These are phyloP conservation scores for Kryptolebias marmoratus DNA, from an alignment of 2,113 vertebrate genomes.

Conservation along the genomic window DNA sequence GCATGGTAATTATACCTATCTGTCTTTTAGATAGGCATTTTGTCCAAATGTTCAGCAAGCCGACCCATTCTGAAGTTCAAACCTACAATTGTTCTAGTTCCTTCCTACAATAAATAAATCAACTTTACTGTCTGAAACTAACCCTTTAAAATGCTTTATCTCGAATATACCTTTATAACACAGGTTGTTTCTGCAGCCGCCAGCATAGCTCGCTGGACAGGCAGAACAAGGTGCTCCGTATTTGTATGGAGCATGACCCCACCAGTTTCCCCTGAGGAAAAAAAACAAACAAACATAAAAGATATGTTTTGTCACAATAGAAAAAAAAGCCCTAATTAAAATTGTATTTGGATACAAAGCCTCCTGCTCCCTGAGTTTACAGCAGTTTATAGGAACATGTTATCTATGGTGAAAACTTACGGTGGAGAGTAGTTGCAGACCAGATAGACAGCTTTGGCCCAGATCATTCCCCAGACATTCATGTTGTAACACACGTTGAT, in stretches of 20 bases:
- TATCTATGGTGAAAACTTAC: constrained; percentile 78
- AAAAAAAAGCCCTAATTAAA: background rate
- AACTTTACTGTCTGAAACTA: too few relatives aligned
- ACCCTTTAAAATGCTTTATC: too few relatives aligned
- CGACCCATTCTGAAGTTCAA: too few relatives aligned
- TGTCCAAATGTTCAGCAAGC: too few relatives aligned
- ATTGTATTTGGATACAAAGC: too few relatives aligned
- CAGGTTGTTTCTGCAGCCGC: constrained; percentile 94
- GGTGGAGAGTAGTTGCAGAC: constrained; percentile 99
- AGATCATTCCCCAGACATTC: constrained; percentile 99
- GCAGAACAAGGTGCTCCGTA: constrained; percentile 92
- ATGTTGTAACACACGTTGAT: constrained; percentile 98
- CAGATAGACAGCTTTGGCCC: constrained; percentile 95
- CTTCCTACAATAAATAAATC: too few relatives aligned
- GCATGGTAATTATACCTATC: too few relatives aligned
- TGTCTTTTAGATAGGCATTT: too few relatives aligned
- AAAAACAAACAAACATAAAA: background rate
- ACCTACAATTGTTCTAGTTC: too few relatives aligned
- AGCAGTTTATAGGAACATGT: too few relatives aligned
- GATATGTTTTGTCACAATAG: background rate
- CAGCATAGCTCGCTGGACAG: constrained; percentile 94
- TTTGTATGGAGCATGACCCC: constrained; percentile 97
- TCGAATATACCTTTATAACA: constrained; percentile 90
- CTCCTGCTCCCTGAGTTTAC: too few relatives aligned
- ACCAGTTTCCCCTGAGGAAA: constrained; percentile 92